Evolutionary conservation across 2,113 vertebrate species (phyloP).

Genomic region (Thunnus thynnus): DNA sequence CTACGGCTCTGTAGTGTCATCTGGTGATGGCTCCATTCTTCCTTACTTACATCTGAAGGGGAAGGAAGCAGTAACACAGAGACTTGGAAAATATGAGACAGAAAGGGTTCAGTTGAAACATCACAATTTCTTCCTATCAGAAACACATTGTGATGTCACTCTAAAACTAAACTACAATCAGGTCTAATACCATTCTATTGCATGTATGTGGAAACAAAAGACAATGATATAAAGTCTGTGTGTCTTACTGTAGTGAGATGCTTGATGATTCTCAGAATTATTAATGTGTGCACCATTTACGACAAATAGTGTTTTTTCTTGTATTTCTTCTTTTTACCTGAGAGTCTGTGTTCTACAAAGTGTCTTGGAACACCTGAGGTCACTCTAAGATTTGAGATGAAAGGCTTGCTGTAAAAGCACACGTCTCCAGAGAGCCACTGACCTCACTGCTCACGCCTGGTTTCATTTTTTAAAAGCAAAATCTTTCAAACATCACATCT

Average conservation of each 20-base stretch:
- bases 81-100: not conserved
- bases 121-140: not conserved
- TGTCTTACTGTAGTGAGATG: constrained; percentile 2
- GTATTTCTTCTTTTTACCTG: not conserved
- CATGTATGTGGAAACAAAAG: not conserved
- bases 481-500: constrained; percentile 36
- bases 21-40: not conserved
- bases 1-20: not conserved
- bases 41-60: not conserved
- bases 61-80: not conserved
- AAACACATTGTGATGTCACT: not conserved
- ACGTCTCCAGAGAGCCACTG: constrained; percentile 14
- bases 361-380: constrained; percentile 29
- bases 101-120: too few species aligned
- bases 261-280: constrained; percentile 14
- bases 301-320: not conserved
- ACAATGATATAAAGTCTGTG: not conserved
- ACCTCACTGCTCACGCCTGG: constrained; percentile 27
- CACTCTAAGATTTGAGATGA: constrained; percentile 44
- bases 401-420: constrained; percentile 40
- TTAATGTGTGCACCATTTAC: constrained; percentile 6
- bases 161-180: not conserved
- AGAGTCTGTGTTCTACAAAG: constrained; percentile 22
- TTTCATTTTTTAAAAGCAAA: constrained; percentile 38
- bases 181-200: not conserved